Evolutionary conservation across 2,113 vertebrate genomes (phyloP), one percentile per base, ranked within the genome.

Genomic region (Siniperca knerii): DNA sequence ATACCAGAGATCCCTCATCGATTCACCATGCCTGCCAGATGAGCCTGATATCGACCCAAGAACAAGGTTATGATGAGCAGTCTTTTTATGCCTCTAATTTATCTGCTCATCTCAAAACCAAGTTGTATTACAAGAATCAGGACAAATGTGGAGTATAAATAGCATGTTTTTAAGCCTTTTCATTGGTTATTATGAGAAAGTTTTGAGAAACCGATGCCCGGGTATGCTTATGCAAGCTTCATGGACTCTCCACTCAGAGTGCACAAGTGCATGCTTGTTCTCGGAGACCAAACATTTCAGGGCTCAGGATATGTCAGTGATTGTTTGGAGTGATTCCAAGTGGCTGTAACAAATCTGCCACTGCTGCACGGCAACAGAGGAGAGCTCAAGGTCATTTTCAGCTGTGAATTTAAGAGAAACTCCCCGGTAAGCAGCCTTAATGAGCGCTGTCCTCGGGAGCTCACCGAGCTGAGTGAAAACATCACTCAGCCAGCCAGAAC

Each of bases 21-120:
- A 93, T 93, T 93, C 8, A 55, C 77, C 81, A 75, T 37, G 87
- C 60, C 86, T 90, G 92, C 85, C 88, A 92, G 91, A 94, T 89
- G 85, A 87, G 89, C 29, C 74, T 11, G 82, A 85, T 89, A 93
- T 91, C 80, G 88, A 92, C 87, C 88, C 44, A 52, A 60, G 69
- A 87, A 89, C 88, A 89, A 91, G 87, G 84, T 92, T 90, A 90
- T 85, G 89, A 92, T 90, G 83, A 90, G 81, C 54, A 78, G 85
- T 73, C 80, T 82, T 77, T 84, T 65, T 75, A 87, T 71, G 75
- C 75, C 66, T 90, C 44, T 71, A 74, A 89, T 89, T 91, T 70
- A 79, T 92, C 79, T 54, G 58, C 75, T 87, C 25, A 57, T 86
- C 78, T 72, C 50, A 46, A 57, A 79, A 55, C 29, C 37, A 52